Evolutionary conservation across 2,888 invertebrate genomes (phyloP), one percentile per base, ranked within the genome.

Genomic region (Corbicula japonica): DNA sequence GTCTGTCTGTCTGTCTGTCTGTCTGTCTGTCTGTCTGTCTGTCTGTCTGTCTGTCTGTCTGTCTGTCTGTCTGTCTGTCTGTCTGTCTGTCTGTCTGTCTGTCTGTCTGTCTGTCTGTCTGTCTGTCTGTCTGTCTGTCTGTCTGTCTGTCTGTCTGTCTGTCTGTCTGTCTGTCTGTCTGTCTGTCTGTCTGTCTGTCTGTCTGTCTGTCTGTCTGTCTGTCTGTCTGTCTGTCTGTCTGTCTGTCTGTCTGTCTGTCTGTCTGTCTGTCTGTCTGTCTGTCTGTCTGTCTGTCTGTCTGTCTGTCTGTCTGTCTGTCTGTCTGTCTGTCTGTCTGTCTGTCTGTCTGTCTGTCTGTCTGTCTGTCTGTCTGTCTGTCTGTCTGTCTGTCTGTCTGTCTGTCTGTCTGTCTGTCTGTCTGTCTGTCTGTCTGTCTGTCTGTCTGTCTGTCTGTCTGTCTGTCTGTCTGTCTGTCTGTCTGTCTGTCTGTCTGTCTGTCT

Each of bases 1-100:
- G 46, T 46, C 46, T 46, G 46, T 46, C 46, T 46, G 46, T 46
- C 46, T 46, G 46, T 46, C 46, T 46, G 46, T 46, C 46, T 46
- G 46, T 46, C 46, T 46, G 46, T 46, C 46, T 46, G 46, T 46
- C 46, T 46, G 46, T 46, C 46, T 46, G 46, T 46, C 46, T 46
- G 46, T 46, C 46, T 46, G 46, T 46, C 46, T 46, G 46, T 46
- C 46, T 46, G 46, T 46, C 46, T 46, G 46, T 46, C 46, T 46
- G 46, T 46, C 46, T 46, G 46, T 46, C 46, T 46, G 46, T 46
- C 46, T 46, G 46, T 46, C 46, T 46, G 46, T 46, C 46, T 46
- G 46, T 46, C 46, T 46, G 46, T 46, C 46, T 46, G 46, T 46
- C 46, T 46, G 46, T 46, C 46, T 46, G 46, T 46, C 46, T 46